phyloP scores from a whole-genome alignment of 1,140 invertebrate genomes.

The Drosophila kohkoa region DNA sequence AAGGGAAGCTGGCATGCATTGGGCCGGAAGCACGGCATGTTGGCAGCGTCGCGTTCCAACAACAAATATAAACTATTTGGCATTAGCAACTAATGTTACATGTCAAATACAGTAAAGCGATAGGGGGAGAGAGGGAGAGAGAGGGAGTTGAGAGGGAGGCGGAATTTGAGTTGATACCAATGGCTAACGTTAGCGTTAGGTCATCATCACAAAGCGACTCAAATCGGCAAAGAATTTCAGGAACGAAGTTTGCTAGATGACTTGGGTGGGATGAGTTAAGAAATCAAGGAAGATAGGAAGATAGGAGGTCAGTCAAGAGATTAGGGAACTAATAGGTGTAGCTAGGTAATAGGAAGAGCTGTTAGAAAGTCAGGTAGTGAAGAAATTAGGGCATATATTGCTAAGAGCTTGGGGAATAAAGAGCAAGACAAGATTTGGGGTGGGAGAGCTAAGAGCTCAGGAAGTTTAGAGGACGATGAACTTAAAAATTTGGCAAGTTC shows the following conservation, averaged over 20 bases:
- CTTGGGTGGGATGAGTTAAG: background rate
- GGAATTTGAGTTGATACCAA: background rate
- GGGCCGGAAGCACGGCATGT: conserved; percentile 53
- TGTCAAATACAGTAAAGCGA: conserved; percentile 4
- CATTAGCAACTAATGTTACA: conserved; percentile 48
- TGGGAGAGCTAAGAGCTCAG: too few relatives aligned
- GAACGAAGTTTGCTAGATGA: too few relatives aligned
- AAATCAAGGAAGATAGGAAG: background rate
- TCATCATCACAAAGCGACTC: conserved; percentile 22
- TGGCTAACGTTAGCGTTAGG: conserved; percentile 21
- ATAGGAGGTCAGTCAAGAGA: background rate
- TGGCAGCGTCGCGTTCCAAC: conserved; percentile 46
- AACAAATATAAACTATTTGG: conserved; percentile 52
- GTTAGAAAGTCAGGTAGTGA: too few relatives aligned
- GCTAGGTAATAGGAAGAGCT: too few relatives aligned
- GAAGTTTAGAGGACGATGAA: too few relatives aligned
- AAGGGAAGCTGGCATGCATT: conserved; percentile 24
- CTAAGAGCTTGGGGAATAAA: too few relatives aligned
- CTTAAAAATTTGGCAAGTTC: too few relatives aligned
- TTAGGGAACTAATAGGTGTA: too few relatives aligned
- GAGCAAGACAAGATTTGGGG: too few relatives aligned
- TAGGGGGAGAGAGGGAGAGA: background rate
- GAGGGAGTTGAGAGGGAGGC: background rate
- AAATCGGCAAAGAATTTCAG: background rate
- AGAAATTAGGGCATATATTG: too few relatives aligned